Percentiles rank a stretch among this genome's conserved stretches.
Conservation (phyloP, 2,113 vertebrate species). For the Xyrauchen texanus region DNA sequence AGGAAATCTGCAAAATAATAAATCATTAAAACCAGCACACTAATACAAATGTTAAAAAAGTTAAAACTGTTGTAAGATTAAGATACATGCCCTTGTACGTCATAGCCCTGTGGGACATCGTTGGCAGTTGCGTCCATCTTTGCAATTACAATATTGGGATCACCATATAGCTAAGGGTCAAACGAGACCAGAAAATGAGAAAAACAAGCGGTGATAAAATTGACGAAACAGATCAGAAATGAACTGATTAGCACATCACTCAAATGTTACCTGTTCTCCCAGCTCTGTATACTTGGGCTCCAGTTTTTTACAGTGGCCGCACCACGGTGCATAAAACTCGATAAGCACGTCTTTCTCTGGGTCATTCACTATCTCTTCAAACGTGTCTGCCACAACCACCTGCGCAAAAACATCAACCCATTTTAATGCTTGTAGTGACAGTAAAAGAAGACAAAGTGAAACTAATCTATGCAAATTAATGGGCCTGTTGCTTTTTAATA, state of each 20-base stretch:
- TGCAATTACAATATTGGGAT: slow-evolving; percentile 65
- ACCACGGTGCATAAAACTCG: slow-evolving; percentile 74
- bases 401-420: slow-evolving; percentile 40
- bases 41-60: background rate
- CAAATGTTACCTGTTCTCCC: slow-evolving; percentile 61
- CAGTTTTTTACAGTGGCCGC: slow-evolving; percentile 76
- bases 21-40: background rate
- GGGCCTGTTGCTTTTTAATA: too few species aligned
- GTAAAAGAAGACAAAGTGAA: too few species aligned
- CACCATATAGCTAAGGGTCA: slow-evolving; percentile 59
- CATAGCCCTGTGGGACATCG: slow-evolving; percentile 70
- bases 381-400: slow-evolving; percentile 77
- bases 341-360: slow-evolving; percentile 71
- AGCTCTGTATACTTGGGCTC: slow-evolving; percentile 72
- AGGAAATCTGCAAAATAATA: slow-evolving; percentile 66
- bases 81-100: slow-evolving; percentile 71
- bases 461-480: background rate
- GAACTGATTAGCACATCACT: background rate
- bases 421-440: too few species aligned
- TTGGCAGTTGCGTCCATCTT: slow-evolving; percentile 67
- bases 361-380: slow-evolving; percentile 70
- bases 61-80: background rate
- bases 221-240: background rate
- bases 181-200: background rate
- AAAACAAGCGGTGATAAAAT: background rate